Evolutionary conservation across 2,888 invertebrate species (phyloP), one percentile per base, ranked within the genome.

Genomic region (Steinernema carpocapsae): DNA sequence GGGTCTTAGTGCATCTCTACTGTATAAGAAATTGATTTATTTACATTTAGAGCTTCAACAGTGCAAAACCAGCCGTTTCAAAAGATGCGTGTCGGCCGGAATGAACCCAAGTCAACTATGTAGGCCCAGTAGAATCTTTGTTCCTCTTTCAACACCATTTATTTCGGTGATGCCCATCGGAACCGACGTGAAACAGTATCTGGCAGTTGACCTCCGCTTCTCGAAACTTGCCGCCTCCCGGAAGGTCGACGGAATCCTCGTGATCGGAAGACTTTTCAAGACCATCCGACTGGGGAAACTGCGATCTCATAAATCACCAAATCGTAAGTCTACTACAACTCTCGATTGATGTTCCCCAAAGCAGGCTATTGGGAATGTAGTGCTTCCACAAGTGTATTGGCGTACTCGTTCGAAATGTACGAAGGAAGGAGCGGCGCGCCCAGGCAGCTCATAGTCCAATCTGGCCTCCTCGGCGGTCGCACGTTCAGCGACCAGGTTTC

Each of bases 41-140:
- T n/a, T n/a, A n/a, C n/a, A n/a, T 64, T 29, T 17, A 64, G 64
- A 64, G 7, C 24, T 64, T n/a, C 29, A 32, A 1, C 64, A 64
- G 19, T 64, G 64, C 32, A 64, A 64, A 17, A 29, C 29, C 17
- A 32, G 64, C 32, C 64, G 64, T 14, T 64, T 64, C 64, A 17
- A 64, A 17, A 6, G 19, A 17, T 32, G 64, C 32, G 14, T 64
- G 2, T 3, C 10, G 19, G 64, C 17, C 7, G 64, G 64, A 29
- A 64, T 64, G 64, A 64, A 64, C 32, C 64, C 64, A 32, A 64
- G 17, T 32, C 64, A 64, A 32, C 32, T 64, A 64, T 26, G 64
- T 64, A 64, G 3, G 12, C 14, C 48, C 48, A 14, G 4, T 14
- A 3, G 7, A n/a, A 3, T 3, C 37, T 3, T 6, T 10, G 3